Conservation (phyloP, 2,113 vertebrate genomes). For the Triplophysa dalaica region DNA sequence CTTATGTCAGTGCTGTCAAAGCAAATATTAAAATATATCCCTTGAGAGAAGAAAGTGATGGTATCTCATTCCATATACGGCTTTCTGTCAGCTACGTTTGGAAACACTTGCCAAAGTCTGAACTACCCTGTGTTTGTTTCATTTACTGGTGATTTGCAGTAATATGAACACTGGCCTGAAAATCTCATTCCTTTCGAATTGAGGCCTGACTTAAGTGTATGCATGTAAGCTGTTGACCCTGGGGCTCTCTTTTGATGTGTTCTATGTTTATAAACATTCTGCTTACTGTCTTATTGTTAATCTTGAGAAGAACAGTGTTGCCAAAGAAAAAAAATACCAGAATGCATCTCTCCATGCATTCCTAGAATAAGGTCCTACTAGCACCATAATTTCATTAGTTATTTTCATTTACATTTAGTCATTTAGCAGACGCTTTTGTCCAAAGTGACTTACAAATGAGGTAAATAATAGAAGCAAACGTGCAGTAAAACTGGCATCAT, state of each 20-base stretch:
- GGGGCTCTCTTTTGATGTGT: constrained; percentile 9
- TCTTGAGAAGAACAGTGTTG: neutral
- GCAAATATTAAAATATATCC: constrained; percentile 10
- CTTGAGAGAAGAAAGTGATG: constrained; percentile 1
- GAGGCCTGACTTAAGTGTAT: neutral
- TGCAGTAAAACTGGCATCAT: too few relatives aligned
- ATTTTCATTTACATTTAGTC: too few relatives aligned
- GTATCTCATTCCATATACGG: constrained; percentile 31
- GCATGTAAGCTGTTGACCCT: neutral
- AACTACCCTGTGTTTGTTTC: constrained; percentile 16
- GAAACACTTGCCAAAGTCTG: constrained; percentile 5
- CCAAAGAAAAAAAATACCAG: neutral
- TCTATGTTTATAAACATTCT: constrained; percentile 19
- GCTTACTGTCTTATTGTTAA: neutral
- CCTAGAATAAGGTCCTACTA: neutral
- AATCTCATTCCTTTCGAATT: neutral
- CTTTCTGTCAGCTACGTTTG: neutral
- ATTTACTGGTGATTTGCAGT: constrained; percentile 33
- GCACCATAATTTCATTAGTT: too few relatives aligned
- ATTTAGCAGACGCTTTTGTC: too few relatives aligned
- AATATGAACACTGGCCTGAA: constrained; percentile 35
- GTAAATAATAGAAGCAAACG: too few relatives aligned
- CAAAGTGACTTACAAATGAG: too few relatives aligned
- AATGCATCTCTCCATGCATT: constrained; percentile 1
- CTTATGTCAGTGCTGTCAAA: constrained; percentile 26